Evolutionary conservation across 92 coral and sea anemone species (phyloP), one percentile per base, ranked within the genome.

Genomic region (Metridium senile): DNA sequence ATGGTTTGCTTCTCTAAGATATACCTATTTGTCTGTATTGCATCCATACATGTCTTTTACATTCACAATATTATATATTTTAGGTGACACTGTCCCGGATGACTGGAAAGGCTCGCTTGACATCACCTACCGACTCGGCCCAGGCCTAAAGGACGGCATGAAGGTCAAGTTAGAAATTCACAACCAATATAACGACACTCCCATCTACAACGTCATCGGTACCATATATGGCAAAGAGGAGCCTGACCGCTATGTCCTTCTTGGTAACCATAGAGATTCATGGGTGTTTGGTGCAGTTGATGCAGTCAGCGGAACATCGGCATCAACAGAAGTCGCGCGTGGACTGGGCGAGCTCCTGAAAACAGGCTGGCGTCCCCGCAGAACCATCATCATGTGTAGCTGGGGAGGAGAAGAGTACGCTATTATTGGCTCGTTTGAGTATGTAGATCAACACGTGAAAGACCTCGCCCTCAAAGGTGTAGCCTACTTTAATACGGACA

Each of bases 381-480:
- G 99, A 71, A 92, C 99, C 28, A 85, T 95, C 54, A 89, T 76
- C 71, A 74, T 94, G 58, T 94, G 98, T 58, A 91, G 97, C 86
- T 94, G 98, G 98, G 98, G 97, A 28, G 98, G 87, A 3, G 99
- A 95, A 59, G 99, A 95, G 69, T 78, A 78, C 70, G 81, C 83
- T 45, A 66, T 95, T 58, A 92, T 95, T 30, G 99, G 99, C 20
- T 95, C 99, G 21, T 77, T 83, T 66, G 99, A 95, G 64, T 95
- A 91, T 93, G 99, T 95, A 22, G 97, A 91, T 56, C 84, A 91
- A 28, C 92, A 91, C 28, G 77, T 83, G 26, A 88, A 91, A 58
- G 80, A 74, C 32, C 84, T 91, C 10, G 27, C 72, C 3, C 86
- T 72, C 11, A 52, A 90, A 49, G 97, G 90, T 11, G 88, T 94